Evolutionary conservation across 2,797 vertebrate genomes (phyloP).

Genomic region (Phrynocephalus forsythii): DNA sequence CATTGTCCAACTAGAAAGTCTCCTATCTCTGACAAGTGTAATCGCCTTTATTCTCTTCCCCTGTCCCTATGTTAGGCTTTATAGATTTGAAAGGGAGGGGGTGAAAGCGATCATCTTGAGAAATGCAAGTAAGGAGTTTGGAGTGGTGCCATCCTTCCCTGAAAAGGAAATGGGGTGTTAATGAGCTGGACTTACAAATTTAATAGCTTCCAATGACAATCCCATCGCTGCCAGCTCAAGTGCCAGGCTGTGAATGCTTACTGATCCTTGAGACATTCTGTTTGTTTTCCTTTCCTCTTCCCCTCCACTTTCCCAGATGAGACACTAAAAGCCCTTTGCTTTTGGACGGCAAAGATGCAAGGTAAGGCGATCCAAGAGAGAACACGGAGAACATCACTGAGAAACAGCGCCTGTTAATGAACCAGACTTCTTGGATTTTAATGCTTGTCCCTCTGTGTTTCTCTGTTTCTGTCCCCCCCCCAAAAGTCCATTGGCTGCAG

Average conservation of each 20-base stretch:
- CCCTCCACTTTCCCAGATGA: conserved; percentile 54
- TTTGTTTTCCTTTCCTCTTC: conserved; percentile 65
- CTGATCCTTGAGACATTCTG: conserved; percentile 49
- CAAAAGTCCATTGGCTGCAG: background rate
- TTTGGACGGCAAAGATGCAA: conserved; percentile 52
- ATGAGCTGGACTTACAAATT: conserved; percentile 66
- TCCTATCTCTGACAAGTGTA: conserved; percentile 17
- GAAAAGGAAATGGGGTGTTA: conserved; percentile 66
- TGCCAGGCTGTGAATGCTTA: conserved; percentile 55
- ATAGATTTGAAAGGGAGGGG: background rate
- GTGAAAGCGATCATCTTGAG: conserved; percentile 43
- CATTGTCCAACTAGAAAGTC: conserved; percentile 50
- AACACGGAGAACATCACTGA: conserved; percentile 42
- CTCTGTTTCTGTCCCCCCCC: too few relatives aligned
- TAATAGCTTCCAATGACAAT: conserved; percentile 70
- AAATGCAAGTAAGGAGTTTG: conserved; percentile 45
- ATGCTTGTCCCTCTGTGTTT: too few relatives aligned
- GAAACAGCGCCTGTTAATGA: conserved; percentile 49
- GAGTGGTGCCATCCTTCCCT: conserved; percentile 52
- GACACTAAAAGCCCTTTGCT: conserved; percentile 52
- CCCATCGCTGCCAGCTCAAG: conserved; percentile 66
- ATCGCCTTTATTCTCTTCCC: conserved; percentile 7
- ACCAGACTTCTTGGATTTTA: conserved; percentile 34
- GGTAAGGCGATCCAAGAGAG: conserved; percentile 55
- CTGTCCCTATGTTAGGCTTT: too few relatives aligned